phyloP scores from a whole-genome alignment of 2,797 vertebrate genomes.

The Helostoma temminkii region DNA sequence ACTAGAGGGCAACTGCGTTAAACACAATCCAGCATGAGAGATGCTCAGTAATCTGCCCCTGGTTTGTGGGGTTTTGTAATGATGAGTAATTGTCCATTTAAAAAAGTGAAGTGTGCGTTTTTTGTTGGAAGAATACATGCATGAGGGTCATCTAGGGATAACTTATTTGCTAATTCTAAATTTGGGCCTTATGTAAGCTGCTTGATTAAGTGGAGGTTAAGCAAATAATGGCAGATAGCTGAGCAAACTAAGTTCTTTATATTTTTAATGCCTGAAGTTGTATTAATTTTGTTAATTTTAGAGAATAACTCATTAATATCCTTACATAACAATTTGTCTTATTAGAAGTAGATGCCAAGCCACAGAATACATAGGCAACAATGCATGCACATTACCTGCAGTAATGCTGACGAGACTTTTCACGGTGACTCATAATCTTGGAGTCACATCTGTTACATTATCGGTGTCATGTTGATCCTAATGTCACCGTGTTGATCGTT shows the following conservation, averaged over 20 bases:
- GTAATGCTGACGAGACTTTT: background rate
- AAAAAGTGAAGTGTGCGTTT: slow-evolving; percentile 46
- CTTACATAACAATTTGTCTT: slow-evolving; percentile 23
- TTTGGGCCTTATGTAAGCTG: slow-evolving; percentile 40
- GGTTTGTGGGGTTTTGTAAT: slow-evolving; percentile 35
- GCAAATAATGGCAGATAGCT: slow-evolving; percentile 50
- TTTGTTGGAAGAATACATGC: slow-evolving; percentile 29
- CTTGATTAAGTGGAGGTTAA: slow-evolving; percentile 61
- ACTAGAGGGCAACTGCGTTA: slow-evolving; percentile 81
- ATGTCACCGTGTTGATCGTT: slow-evolving; percentile 22
- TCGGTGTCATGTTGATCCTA: slow-evolving; percentile 12
- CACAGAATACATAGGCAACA: background rate
- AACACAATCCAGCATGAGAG: slow-evolving; percentile 38
- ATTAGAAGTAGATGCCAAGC: slow-evolving; percentile 15
- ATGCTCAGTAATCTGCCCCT: background rate
- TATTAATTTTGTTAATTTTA: slow-evolving; percentile 29
- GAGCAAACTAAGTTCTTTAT: slow-evolving; percentile 35
- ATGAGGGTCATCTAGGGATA: slow-evolving; percentile 33
- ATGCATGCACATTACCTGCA: background rate
- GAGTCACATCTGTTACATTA: slow-evolving; percentile 35
- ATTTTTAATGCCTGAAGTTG: slow-evolving; percentile 34
- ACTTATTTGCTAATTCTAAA: slow-evolving; percentile 47
- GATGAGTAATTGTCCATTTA: slow-evolving; percentile 62
- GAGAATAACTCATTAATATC: slow-evolving; percentile 40
- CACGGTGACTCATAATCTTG: background rate